Evolutionary conservation across 2,797 vertebrate species (phyloP).

Genomic region (Tokudaia muenninki): DNA sequence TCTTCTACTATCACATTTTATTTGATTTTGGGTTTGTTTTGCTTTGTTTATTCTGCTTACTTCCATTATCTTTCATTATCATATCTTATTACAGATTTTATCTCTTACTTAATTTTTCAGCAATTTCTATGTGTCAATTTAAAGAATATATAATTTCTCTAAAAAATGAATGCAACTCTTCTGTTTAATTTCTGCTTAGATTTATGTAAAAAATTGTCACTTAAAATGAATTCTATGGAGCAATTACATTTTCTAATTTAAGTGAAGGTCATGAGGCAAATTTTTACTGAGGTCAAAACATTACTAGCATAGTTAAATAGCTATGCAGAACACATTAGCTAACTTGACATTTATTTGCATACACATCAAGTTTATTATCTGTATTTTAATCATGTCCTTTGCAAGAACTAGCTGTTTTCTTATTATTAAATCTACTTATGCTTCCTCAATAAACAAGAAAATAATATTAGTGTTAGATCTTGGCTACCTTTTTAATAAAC

Average conservation of each 20-base stretch:
- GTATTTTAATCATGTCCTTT: constrained; percentile 21
- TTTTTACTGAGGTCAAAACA: neutral
- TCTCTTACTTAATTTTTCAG: neutral
- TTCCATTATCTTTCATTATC: neutral
- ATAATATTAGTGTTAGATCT: neutral
- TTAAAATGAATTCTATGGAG: neutral
- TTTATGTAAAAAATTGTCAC: neutral
- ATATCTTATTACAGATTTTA: neutral
- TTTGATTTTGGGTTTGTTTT: neutral
- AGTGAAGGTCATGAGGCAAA: neutral
- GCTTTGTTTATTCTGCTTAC: neutral
- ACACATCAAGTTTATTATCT: neutral
- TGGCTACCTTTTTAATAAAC: neutral
- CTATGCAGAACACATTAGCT: neutral
- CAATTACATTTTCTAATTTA: constrained; percentile 13
- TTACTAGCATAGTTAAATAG: neutral
- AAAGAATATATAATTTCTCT: neutral
- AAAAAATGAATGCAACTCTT: neutral
- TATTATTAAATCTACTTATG: neutral
- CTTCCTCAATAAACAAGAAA: neutral
- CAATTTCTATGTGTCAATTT: neutral
- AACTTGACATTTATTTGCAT: neutral
- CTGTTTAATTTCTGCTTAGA: neutral
- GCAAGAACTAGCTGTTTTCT: neutral
- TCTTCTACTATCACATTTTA: neutral